Evolutionary conservation across 2,888 invertebrate species (phyloP), one percentile per base, ranked within the genome.

Genomic region (Tachystola acroxantha): DNA sequence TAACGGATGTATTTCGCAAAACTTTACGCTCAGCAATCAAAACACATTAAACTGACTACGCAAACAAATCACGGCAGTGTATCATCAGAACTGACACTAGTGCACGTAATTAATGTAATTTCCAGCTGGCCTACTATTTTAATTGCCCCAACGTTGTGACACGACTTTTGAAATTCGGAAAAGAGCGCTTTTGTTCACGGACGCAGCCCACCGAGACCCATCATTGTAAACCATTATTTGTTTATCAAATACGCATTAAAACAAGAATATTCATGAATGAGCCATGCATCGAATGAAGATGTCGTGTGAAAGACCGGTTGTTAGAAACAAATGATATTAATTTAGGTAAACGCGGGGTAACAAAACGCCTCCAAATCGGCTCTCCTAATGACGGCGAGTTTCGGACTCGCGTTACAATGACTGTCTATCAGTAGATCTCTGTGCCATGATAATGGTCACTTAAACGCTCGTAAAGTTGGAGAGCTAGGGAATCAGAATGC

Each of bases 71-170:
- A 71, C 65, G 66, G 59, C 60, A 53, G 63, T 72, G 71, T 77
- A 74, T 69, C 67, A 68, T 76, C 74, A 70, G 54, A 71, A 64
- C 65, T 65, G 68, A 70, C 71, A 66, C 68, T 58, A 11, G 59
- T 50, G 69, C 73, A 71, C 73, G 72, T 84, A 84, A 86, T 84
- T 82, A 85, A 82, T 74, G 72, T 78, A 76, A 80, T 81, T 81
- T 82, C 80, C 79, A 82, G 67, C 63, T 82, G 84, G 79, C 78
- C 80, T 80, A 81, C 78, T 66, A 81, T 80, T 85, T 81, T 85
- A 86, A 85, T 85, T 86, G 80, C 68, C 53, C 6, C 64, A 43
- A 57, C 75, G 80, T 85, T 84, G 76, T 81, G 80, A 81, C 80
- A 81, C 62, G 65, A 70, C 69, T 79, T 81, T 82, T 79, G 80